Conservation (phyloP, 1,140 invertebrate genomes). For the Cydia pomonella region DNA sequence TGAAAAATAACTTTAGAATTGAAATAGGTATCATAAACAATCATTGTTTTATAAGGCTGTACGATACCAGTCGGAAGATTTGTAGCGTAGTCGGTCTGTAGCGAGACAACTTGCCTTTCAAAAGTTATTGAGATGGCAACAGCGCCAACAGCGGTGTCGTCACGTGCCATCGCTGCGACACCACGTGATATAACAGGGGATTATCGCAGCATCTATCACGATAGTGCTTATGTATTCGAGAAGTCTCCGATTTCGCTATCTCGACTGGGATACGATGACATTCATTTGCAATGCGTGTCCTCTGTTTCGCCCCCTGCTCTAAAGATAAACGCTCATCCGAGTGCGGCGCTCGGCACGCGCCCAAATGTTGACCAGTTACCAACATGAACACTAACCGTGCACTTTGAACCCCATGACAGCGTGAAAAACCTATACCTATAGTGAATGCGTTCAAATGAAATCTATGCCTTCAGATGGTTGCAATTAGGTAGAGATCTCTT, state of each 20-base stretch:
- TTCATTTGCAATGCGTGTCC: conserved; percentile 48
- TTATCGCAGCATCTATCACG: conserved; percentile 15
- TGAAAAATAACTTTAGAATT: too few relatives aligned
- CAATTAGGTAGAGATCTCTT: too few relatives aligned
- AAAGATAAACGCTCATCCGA: conserved; percentile 56
- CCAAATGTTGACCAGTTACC: conserved; percentile 44
- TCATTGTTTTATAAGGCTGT: too few relatives aligned
- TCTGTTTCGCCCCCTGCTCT: conserved; percentile 50
- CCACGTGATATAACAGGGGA: conserved; percentile 13
- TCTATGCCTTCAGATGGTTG: not conserved
- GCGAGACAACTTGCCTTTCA: conserved; percentile 14
- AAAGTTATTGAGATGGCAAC: conserved; percentile 26
- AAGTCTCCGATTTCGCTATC: conserved; percentile 26
- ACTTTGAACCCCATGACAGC: not conserved
- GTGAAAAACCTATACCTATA: not conserved
- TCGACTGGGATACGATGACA: conserved; percentile 43
- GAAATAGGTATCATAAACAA: too few relatives aligned
- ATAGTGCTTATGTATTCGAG: conserved; percentile 3
- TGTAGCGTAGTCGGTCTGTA: too few relatives aligned
- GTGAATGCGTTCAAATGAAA: not conserved
- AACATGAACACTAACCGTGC: conserved; percentile 1
- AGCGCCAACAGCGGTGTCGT: not conserved
- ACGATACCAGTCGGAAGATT: too few relatives aligned
- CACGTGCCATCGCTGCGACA: conserved; percentile 4
- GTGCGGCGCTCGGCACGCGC: conserved; percentile 47